A percentile compares a stretch with the other conserved stretches of the same genome.
Conservation (phyloP, 2,113 vertebrate species). For the Capreolus pygargus region DNA sequence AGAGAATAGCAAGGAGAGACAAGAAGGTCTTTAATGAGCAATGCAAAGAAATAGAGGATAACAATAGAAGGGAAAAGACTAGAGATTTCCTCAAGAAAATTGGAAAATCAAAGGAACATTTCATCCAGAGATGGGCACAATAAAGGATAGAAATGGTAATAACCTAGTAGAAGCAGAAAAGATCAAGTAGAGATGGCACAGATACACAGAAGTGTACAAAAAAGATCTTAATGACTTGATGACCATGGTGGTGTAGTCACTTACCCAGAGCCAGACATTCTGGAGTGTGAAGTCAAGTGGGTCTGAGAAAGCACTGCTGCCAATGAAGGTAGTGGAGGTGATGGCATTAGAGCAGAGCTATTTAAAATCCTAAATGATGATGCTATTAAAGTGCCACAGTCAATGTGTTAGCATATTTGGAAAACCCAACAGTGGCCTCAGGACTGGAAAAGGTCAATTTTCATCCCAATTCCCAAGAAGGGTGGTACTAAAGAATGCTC, state of each 20-base stretch:
- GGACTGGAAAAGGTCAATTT: not conserved
- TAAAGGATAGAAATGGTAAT: not conserved
- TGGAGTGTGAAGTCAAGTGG: not conserved
- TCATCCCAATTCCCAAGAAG: not conserved
- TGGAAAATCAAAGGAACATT: not conserved
- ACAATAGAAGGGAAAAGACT: not conserved
- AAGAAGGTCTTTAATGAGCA: not conserved
- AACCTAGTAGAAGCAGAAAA: not conserved
- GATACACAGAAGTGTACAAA: not conserved
- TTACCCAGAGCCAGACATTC: not conserved
- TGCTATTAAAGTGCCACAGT: not conserved
- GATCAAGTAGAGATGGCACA: not conserved
- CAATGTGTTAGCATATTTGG: not conserved
- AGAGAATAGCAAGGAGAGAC: not conserved
- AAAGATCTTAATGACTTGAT: not conserved
- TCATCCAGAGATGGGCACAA: not conserved
- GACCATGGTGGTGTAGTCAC: not conserved
- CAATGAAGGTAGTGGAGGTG: not conserved
- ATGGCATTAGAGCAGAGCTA: not conserved
- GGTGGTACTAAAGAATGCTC: not conserved
- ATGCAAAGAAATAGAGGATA: not conserved
- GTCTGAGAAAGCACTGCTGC: not conserved
- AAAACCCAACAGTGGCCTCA: not conserved
- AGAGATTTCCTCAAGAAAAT: not conserved
- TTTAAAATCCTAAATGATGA: not conserved